Conservation (phyloP, 1,140 invertebrate species). For the Sesamia nonagrioides region DNA sequence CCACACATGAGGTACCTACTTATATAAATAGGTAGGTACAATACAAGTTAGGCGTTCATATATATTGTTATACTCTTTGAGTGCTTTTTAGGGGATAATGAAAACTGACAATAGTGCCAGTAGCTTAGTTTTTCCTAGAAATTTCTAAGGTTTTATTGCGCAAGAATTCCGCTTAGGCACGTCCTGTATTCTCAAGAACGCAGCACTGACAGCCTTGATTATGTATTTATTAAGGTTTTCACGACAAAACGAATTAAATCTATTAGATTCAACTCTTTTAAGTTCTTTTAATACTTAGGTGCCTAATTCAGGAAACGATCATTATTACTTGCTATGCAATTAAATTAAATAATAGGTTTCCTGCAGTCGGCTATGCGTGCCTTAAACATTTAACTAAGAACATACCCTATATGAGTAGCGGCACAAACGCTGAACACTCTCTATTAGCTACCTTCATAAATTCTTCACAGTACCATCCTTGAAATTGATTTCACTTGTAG, state of each 20-base stretch:
- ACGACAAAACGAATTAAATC: not conserved
- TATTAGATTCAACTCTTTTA: not conserved
- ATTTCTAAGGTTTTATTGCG: not conserved
- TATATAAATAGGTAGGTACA: no score
- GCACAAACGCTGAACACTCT: no score
- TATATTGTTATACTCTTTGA: no score
- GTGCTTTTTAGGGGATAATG: no score
- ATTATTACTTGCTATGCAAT: not conserved
- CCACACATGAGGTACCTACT: no score
- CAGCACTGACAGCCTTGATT: not conserved
- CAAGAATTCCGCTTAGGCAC: constrained; percentile 25
- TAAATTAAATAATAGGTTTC: not conserved
- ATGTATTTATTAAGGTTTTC: constrained; percentile 4
- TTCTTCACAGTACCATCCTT: not conserved
- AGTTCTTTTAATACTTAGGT: not conserved
- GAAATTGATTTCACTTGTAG: constrained; percentile 13
- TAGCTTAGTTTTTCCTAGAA: not conserved
- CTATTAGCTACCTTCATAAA: no score
- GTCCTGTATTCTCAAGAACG: constrained; percentile 43
- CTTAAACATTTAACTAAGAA: not conserved
- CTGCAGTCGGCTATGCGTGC: not conserved
- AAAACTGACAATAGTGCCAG: not conserved
- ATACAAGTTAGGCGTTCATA: not conserved
- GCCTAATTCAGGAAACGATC: not conserved
- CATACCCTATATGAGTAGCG: no score